These are phyloP conservation scores for Hydrophis major DNA, from an alignment of 2,797 vertebrate genomes.

Conservation along the genomic window DNA sequence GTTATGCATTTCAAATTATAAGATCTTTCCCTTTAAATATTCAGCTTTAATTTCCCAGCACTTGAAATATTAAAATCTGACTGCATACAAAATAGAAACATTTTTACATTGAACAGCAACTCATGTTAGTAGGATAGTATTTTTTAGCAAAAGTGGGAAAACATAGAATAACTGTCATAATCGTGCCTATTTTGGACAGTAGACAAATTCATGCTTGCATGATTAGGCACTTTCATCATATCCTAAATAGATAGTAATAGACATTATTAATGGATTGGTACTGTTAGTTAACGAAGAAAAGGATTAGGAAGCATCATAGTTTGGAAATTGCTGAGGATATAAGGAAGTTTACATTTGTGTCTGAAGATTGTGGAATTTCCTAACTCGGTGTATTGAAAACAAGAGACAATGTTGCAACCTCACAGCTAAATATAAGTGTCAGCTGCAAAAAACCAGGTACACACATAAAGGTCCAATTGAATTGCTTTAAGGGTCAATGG, in stretches of 20 bases:
- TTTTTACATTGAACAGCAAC: background rate
- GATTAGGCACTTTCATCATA: background rate
- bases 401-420: background rate
- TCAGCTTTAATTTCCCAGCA: background rate
- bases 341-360: background rate
- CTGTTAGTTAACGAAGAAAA: background rate
- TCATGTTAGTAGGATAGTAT: too few relatives aligned
- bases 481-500: background rate
- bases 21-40: background rate
- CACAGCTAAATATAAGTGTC: background rate
- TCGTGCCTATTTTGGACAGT: background rate
- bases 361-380: background rate
- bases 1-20: background rate
- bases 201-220: background rate
- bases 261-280: background rate
- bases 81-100: background rate
- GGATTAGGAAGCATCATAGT: background rate
- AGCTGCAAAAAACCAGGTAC: background rate
- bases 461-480: background rate
- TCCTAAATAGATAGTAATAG: background rate
- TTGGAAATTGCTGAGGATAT: background rate
- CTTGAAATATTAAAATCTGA: background rate
- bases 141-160: constrained; percentile 6
- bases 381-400: background rate
- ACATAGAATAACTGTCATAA: background rate